A percentile compares a stretch with the other conserved stretches of the same genome.
Conservation (phyloP, 2,797 vertebrate genomes). For the Buceros bicornis region DNA sequence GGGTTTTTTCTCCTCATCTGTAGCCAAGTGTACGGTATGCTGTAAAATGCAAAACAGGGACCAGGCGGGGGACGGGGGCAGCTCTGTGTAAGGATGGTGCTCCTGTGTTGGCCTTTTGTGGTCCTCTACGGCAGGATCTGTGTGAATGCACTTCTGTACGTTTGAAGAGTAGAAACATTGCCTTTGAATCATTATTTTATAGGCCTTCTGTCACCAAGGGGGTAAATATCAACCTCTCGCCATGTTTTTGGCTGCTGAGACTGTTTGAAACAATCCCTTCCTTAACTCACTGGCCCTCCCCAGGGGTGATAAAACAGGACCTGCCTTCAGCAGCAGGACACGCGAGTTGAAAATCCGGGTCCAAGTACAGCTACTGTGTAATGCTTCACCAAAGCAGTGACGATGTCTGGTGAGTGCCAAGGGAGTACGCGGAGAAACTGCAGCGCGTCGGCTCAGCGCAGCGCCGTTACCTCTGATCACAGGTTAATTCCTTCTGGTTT, state of each 20-base stretch:
- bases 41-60: not conserved
- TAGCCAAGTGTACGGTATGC: not conserved
- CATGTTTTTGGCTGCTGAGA: not conserved
- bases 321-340: slow-evolving; percentile 31
- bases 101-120: not conserved
- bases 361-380: not conserved
- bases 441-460: not conserved
- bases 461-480: slow-evolving; percentile 32
- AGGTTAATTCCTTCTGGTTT: not conserved
- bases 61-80: not conserved
- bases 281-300: not conserved
- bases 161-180: slow-evolving; percentile 21
- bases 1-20: not conserved
- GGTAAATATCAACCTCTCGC: not conserved
- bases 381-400: slow-evolving; percentile 10
- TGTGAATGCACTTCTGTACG: slow-evolving; percentile 7
- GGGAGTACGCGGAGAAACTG: not conserved
- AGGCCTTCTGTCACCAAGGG: slow-evolving; percentile 69
- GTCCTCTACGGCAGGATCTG: not conserved
- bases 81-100: not conserved
- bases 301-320: not conserved
- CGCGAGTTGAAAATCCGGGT: not conserved
- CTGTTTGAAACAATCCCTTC: not conserved
- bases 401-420: not conserved
- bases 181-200: slow-evolving; percentile 65